Evolutionary conservation across 2,888 invertebrate species (phyloP).

Genomic region (Heliconius hortense): DNA sequence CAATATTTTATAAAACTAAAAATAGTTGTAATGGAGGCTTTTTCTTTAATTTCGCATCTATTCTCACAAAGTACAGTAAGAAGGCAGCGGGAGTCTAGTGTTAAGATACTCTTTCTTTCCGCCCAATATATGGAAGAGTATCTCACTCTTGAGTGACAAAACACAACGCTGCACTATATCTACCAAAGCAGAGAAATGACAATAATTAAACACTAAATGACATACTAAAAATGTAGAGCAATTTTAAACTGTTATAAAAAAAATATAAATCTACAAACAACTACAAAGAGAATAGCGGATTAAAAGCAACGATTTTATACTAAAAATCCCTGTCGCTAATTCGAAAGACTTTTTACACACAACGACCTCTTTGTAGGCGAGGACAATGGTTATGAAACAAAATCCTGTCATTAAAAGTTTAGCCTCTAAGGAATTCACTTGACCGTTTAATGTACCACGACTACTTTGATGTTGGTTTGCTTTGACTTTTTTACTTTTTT

Average conservation of each 20-base stretch:
- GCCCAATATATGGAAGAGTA: not conserved
- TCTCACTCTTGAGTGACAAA: no score
- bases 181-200: not conserved
- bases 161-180: no score
- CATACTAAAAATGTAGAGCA: not conserved
- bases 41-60: no score
- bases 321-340: conserved; percentile 48
- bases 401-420: conserved; percentile 74
- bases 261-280: not conserved
- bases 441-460: conserved; percentile 21
- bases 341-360: conserved; percentile 59
- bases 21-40: no score
- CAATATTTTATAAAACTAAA: no score
- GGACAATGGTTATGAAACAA: conserved; percentile 62
- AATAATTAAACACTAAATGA: not conserved
- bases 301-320: conserved; percentile 32
- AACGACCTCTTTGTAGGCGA: conserved; percentile 45
- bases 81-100: no score
- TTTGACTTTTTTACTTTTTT: not conserved
- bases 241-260: conserved; percentile 11
- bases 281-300: conserved; percentile 20
- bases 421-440: conserved; percentile 56
- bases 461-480: conserved; percentile 6
- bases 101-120: not conserved
- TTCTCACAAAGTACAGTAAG: no score